Percentiles rank a stretch among this genome's conserved stretches.
Evolutionary conservation across 2,797 vertebrate genomes (phyloP).

Genomic region (Lagodon rhomboides): DNA sequence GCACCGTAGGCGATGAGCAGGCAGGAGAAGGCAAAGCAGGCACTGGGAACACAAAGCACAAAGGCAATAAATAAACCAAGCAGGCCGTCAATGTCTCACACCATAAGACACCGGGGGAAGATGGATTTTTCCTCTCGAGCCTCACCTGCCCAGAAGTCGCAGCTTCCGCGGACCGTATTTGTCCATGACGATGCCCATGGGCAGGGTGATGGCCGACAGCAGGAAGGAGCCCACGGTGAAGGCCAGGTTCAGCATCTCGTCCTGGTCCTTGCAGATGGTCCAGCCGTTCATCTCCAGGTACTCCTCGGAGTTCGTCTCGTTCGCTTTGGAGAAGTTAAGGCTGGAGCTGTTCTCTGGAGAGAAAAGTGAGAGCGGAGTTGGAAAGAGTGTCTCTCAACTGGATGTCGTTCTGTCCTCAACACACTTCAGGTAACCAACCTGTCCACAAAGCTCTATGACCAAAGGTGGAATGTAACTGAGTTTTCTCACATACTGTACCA

Average conservation of each 20-base stretch:
- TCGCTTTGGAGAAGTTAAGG: constrained; percentile 64
- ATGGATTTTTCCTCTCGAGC: not conserved
- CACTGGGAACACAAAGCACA: constrained; percentile 82
- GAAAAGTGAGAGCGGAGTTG: not conserved
- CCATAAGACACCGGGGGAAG: not conserved
- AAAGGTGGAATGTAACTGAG: not conserved
- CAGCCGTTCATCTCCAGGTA: constrained; percentile 88
- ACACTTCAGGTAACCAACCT: not conserved
- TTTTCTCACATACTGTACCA: not conserved
- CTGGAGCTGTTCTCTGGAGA: constrained; percentile 76
- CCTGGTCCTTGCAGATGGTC: constrained; percentile 96
- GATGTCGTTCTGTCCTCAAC: not conserved
- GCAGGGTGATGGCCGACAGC: constrained; percentile 96
- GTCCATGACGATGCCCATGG: constrained; percentile 95
- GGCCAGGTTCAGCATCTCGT: constrained; percentile 97
- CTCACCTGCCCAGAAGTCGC: constrained; percentile 96
- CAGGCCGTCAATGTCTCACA: not conserved
- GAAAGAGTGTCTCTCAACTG: not conserved
- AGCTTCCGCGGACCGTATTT: constrained; percentile 97
- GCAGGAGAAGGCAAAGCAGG: constrained; percentile 95
- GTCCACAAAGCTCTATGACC: not conserved
- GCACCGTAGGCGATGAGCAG: constrained; percentile 96
- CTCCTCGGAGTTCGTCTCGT: constrained; percentile 61
- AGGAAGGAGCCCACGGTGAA: constrained; percentile 99
- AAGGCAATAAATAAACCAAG: not conserved